Evolutionary conservation across 1,140 invertebrate genomes (phyloP), one percentile per base, ranked within the genome.

Genomic region (Chrysoperla carnea): DNA sequence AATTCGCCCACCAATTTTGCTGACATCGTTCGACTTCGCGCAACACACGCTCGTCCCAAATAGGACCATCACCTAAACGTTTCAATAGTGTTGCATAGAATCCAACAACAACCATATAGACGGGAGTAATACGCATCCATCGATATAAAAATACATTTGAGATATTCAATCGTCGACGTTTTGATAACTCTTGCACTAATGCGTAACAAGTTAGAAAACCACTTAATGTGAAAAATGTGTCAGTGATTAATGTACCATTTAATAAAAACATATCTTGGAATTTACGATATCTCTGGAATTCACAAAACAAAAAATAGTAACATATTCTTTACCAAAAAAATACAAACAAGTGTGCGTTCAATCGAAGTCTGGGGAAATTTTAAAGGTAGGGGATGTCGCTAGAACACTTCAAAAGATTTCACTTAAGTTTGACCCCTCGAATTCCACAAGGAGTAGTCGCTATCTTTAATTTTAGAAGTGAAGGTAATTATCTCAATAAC

Each of bases 1-100:
- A 58, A 54, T 88, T 87, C 0, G 75, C 68, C 86, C 86, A 91
- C 86, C 85, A 88, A 14, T 76, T 77, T 6, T 68, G 59, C 46
- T 64, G 54, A 52, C 84, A 88, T 45, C 75, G 61, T 36, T 75
- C 62, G 41, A 73, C 68, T 56, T 82, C 77, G 13, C 67, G 35
- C 38, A 56, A 51, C 44, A 80, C 66, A 46, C 66, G 66, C 23
- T 61, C 60, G 29, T 69, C 58, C 80, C 80, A 83, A 8, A 80
- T 54, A 0, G 78, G 80, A 4, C 78, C 78, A 45, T 68, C 66
- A 14, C 70, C 75, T 5, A 78, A 59, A 51, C 72, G 69, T 6
- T 69, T 64, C 29, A 81, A 59, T 64, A 76, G 72, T 8, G 76
- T 81, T 52, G 74, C 72, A 56, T 81, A 79, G 46, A 81, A 71